Conservation (phyloP, 2,113 vertebrate genomes). For the Ahaetulla prasina region DNA sequence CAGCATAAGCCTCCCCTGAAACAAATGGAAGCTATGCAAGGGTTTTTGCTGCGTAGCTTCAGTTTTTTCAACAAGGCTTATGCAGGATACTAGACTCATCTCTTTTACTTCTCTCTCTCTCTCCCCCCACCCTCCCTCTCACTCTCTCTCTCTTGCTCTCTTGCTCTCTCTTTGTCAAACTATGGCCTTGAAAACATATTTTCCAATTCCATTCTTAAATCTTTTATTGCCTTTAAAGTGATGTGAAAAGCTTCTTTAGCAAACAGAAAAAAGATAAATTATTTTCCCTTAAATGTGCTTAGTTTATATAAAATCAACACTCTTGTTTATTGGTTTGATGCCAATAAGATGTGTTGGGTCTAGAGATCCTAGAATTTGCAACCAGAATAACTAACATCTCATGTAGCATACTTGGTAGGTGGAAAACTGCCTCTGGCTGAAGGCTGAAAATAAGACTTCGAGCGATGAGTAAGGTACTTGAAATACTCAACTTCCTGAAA, state of each 20-base stretch:
- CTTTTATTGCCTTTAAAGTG: conserved; percentile 51
- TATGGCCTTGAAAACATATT: conserved; percentile 33
- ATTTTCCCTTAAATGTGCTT: not conserved
- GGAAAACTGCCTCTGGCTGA: not conserved
- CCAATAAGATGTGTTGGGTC: not conserved
- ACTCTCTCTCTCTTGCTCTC: not conserved
- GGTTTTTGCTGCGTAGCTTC: not conserved
- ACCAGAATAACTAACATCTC: not conserved
- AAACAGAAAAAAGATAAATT: not conserved
- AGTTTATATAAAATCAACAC: not conserved
- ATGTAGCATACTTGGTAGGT: not conserved
- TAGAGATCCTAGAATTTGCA: not conserved
- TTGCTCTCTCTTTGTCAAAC: not conserved
- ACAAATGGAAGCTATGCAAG: not conserved
- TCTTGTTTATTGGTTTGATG: not conserved
- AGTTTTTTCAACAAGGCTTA: conserved; percentile 1
- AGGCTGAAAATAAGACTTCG: not conserved
- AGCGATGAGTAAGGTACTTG: not conserved
- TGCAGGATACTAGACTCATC: conserved; percentile 11
- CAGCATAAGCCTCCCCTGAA: not conserved
- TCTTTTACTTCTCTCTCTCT: not conserved
- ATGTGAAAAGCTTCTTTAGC: conserved; percentile 64
- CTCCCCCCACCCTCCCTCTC: conserved; percentile 25
- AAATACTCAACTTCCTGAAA: not conserved
- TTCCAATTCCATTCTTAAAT: conserved; percentile 31